Percentiles rank a stretch among this genome's conserved stretches.
Conservation (phyloP, 2,113 vertebrate species). For the Microcebus jonahi region DNA sequence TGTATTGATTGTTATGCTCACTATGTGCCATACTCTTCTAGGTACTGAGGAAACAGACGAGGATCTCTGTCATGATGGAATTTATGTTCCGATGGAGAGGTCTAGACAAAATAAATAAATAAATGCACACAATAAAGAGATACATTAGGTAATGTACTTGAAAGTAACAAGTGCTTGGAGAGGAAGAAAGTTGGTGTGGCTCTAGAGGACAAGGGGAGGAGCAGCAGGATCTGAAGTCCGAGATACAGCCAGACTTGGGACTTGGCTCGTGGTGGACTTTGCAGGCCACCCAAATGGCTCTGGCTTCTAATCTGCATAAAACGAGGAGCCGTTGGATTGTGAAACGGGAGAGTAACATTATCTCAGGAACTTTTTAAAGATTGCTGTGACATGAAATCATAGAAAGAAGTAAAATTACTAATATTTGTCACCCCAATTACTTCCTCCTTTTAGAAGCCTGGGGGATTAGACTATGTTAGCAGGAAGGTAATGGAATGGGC, state of each 20-base stretch:
- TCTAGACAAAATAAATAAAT: background rate
- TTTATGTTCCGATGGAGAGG: background rate
- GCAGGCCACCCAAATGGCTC: background rate
- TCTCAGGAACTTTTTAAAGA: background rate
- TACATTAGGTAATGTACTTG: background rate
- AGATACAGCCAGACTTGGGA: background rate
- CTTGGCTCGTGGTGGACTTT: background rate
- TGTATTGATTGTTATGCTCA: background rate
- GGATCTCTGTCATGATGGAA: background rate
- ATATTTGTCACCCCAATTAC: background rate
- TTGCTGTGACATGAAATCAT: background rate
- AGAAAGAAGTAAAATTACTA: background rate
- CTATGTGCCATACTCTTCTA: background rate
- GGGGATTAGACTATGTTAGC: background rate
- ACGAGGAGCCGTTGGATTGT: background rate
- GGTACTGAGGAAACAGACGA: background rate
- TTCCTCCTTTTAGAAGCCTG: background rate
- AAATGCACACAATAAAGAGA: background rate
- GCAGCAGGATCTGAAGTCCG: accelerated
- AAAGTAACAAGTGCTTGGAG: background rate
- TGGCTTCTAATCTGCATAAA: background rate
- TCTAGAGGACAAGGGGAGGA: background rate
- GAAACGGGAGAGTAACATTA: background rate
- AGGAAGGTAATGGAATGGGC: background rate
- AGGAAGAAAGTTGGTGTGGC: background rate